These are phyloP conservation scores for Ceyx margarethae DNA, from an alignment of 2,113 vertebrate genomes.

Conservation along the genomic window DNA sequence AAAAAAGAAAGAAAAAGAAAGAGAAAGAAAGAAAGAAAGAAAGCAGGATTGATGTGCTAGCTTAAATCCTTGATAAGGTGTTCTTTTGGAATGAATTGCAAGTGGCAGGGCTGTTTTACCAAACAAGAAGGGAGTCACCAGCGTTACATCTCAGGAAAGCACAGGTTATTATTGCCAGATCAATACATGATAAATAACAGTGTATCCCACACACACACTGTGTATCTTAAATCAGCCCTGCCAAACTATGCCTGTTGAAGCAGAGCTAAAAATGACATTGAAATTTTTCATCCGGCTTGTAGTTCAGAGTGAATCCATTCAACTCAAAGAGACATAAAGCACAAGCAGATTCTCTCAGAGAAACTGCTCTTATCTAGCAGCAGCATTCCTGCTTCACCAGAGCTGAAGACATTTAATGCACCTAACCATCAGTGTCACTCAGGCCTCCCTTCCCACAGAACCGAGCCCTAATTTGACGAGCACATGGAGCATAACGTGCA, in stretches of 20 bases:
- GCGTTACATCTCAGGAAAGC: neutral
- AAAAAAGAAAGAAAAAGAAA: neutral
- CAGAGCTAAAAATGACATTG: constrained; percentile 1
- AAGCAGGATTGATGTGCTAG: neutral
- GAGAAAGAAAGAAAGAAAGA: neutral
- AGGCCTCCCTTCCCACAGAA: neutral
- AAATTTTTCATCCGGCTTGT: neutral
- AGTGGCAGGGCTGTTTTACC: constrained; percentile 7
- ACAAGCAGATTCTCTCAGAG: neutral
- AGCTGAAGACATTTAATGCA: neutral
- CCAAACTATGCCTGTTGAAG: neutral
- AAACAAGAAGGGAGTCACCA: neutral
- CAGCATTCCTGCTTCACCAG: neutral
- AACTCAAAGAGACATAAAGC: neutral
- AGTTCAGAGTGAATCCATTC: neutral
- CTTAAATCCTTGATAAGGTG: neutral
- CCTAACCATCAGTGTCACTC: neutral
- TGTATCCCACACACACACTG: neutral
- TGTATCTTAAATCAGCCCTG: neutral
- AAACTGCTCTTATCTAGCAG: neutral
- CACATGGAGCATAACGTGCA: neutral
- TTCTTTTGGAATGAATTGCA: neutral
- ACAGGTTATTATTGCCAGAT: neutral
- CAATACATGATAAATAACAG: constrained; percentile 27
- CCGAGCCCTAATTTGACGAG: neutral